These are phyloP conservation scores for cat (Felis catus) DNA, from an alignment of 2,113 vertebrate genomes.

Conservation along the genomic window F.catus_Fca126_mat1.0 CM031418.1:81965001-81965500, in stretches of 20 bases:
- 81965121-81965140: neutral
- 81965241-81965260: neutral
- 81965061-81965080: neutral
- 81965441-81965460: neutral
- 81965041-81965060: neutral
- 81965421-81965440: neutral
- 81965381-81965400: neutral
- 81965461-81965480: neutral
- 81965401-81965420: neutral
- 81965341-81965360: neutral
- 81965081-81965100: neutral
- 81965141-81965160: neutral
- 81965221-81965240: neutral
- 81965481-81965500: neutral
- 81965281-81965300: neutral
- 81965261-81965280: neutral
- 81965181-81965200: neutral
- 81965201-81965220: neutral
- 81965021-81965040: neutral
- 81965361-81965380: neutral
- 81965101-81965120: neutral
- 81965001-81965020: neutral
- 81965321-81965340: neutral
- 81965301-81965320: neutral
- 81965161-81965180: neutral